Percentiles rank a stretch among this genome's conserved stretches.
phyloP scores from a whole-genome alignment of 2,797 vertebrate genomes.

The Zenarchopterus dispar region DNA sequence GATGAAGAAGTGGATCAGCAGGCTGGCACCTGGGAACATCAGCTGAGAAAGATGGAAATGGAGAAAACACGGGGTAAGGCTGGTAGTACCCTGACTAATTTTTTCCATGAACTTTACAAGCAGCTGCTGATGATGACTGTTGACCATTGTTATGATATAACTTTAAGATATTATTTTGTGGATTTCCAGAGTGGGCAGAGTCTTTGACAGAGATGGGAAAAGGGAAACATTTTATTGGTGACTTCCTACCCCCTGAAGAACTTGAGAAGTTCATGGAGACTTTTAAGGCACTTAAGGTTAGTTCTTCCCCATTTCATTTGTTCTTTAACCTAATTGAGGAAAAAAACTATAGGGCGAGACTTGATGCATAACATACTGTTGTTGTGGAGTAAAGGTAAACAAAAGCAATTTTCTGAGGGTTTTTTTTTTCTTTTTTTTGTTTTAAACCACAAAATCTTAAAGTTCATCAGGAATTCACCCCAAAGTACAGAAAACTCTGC shows the following conservation, averaged over 20 bases:
- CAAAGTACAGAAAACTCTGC: background rate
- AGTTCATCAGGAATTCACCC: too few relatives aligned
- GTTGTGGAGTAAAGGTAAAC: background rate
- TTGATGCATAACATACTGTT: background rate
- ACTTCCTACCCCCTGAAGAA: slow-evolving; percentile 96
- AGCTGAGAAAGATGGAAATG: slow-evolving; percentile 96
- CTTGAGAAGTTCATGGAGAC: slow-evolving; percentile 99
- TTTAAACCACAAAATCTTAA: too few relatives aligned
- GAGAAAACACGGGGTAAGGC: slow-evolving; percentile 92
- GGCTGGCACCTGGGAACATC: slow-evolving; percentile 96
- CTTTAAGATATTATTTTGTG: background rate
- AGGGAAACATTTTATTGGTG: slow-evolving; percentile 98
- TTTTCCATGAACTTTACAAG: background rate
- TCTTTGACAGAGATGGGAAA: slow-evolving; percentile 98
- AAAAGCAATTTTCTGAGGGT: too few relatives aligned
- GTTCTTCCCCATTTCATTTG: slow-evolving; percentile 14
- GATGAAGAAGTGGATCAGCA: slow-evolving; percentile 93
- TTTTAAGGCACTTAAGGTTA: slow-evolving; percentile 96
- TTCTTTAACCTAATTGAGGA: background rate
- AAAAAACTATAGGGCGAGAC: background rate
- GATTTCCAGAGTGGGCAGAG: slow-evolving; percentile 93
- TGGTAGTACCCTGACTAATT: background rate
- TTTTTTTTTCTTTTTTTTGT: too few relatives aligned
- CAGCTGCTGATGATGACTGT: background rate
- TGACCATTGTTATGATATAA: background rate